phyloP scores from a whole-genome alignment of 2,113 vertebrate genomes.

The Chauna torquata region DNA sequence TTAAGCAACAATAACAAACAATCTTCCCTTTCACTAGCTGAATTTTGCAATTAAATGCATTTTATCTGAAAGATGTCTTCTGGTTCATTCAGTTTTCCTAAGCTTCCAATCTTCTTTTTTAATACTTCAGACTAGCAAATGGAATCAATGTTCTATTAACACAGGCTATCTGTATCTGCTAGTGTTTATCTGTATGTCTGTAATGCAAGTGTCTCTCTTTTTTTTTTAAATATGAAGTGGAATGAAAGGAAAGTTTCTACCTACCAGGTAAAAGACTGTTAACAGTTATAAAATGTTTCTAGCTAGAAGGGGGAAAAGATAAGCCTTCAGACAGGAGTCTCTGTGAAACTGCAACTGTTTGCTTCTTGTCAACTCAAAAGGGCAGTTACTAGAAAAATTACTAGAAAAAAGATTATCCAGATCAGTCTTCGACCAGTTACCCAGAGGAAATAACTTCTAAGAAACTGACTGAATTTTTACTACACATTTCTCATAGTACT shows the following conservation, averaged over 20 bases:
- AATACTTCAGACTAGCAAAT: not conserved
- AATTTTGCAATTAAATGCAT: not conserved
- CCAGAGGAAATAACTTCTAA: not conserved
- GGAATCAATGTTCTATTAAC: not conserved
- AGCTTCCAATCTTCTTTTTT: not conserved
- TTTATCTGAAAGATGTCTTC: not conserved
- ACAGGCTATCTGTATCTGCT: not conserved
- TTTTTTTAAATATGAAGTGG: not conserved
- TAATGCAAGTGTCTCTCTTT: not conserved
- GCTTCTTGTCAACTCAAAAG: not conserved
- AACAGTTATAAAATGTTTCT: not conserved
- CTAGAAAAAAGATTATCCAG: not conserved
- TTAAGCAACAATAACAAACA: not conserved
- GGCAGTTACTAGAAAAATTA: not conserved
- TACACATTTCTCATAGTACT: not conserved
- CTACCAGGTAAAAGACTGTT: not conserved
- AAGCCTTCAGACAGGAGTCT: not conserved
- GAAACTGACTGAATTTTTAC: not conserved
- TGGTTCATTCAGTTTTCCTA: not conserved
- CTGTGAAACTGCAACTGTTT: not conserved
- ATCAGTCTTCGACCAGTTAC: not conserved
- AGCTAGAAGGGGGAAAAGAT: not conserved
- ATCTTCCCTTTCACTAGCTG: not conserved
- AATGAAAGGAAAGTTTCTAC: not conserved
- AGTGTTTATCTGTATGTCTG: not conserved